Evolutionary conservation across 1,140 invertebrate genomes (phyloP).

Genomic region (Armadillidium nasatum): DNA sequence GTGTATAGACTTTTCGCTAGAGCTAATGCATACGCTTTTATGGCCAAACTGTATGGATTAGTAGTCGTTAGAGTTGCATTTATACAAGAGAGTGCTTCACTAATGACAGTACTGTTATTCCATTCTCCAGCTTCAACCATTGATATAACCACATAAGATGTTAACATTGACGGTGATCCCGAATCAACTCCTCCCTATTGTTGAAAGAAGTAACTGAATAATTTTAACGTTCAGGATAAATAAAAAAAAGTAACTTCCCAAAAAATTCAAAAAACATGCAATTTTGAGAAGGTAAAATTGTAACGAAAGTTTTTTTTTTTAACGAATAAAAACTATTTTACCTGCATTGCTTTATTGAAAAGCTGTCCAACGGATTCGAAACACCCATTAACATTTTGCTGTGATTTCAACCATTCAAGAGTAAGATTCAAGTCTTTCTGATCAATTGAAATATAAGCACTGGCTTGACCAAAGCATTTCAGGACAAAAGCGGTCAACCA

Average conservation of each 20-base stretch:
- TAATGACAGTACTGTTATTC: not conserved
- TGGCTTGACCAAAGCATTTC: constrained; percentile 64
- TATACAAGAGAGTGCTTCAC: constrained; percentile 1
- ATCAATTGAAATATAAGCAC: constrained; percentile 63
- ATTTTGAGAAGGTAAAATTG: no score
- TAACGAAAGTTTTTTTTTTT: no score
- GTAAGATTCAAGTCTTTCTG: constrained; percentile 49
- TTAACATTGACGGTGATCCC: constrained; percentile 59
- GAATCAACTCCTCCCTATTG: constrained; percentile 43
- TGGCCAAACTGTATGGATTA: constrained; percentile 70
- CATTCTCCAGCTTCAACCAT: constrained; percentile 30
- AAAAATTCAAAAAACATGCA: no score
- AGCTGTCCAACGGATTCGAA: constrained; percentile 54
- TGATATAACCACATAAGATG: constrained; percentile 58
- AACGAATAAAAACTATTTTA: not conserved
- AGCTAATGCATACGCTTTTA: constrained; percentile 71
- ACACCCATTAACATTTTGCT: constrained; percentile 52
- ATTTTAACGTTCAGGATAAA: no score
- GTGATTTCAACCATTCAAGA: constrained; percentile 51
- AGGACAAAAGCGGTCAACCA: constrained; percentile 81
- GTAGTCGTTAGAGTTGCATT: constrained; percentile 46
- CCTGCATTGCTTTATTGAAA: constrained; percentile 47
- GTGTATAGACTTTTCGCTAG: constrained; percentile 65
- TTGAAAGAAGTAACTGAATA: no score
- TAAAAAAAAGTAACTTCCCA: no score